These are phyloP conservation scores for Heliocidaris tuberculata DNA, from an alignment of 35 echinoderm and acorn worm species.

Conservation along the genomic window DNA sequence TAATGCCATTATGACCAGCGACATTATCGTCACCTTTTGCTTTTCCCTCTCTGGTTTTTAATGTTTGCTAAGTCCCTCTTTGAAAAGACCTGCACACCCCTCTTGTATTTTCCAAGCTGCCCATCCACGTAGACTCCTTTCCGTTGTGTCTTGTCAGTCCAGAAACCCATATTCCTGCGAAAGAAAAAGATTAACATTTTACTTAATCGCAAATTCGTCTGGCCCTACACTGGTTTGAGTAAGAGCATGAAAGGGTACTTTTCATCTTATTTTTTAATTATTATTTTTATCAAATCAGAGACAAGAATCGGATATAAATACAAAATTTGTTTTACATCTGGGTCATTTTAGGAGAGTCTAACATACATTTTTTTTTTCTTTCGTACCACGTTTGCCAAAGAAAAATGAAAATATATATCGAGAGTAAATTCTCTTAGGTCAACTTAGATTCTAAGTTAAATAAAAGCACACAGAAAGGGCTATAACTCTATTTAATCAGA, in stretches of 20 bases:
- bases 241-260: too few species aligned
- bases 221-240: too few species aligned
- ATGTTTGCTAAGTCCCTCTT: slow-evolving; percentile 65
- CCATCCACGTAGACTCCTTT: slow-evolving; percentile 74
- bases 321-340: too few species aligned
- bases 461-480: too few species aligned
- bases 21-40: background rate
- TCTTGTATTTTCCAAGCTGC: slow-evolving; percentile 78
- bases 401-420: background rate
- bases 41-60: background rate
- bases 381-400: too few species aligned
- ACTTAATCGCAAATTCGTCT: too few species aligned
- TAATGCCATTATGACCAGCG: background rate
- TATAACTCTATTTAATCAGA: too few species aligned
- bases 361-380: background rate
- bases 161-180: slow-evolving; percentile 80
- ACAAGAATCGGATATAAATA: too few species aligned
- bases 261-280: too few species aligned
- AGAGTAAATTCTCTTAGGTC: background rate
- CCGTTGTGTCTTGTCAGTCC: slow-evolving; percentile 75
- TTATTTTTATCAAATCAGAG: too few species aligned
- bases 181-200: slow-evolving; percentile 33
- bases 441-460: too few species aligned
- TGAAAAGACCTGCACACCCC: slow-evolving; percentile 79
- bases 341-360: background rate